Conservation (phyloP, 2,888 invertebrate genomes). For the Eucriotettix oculatus region DNA sequence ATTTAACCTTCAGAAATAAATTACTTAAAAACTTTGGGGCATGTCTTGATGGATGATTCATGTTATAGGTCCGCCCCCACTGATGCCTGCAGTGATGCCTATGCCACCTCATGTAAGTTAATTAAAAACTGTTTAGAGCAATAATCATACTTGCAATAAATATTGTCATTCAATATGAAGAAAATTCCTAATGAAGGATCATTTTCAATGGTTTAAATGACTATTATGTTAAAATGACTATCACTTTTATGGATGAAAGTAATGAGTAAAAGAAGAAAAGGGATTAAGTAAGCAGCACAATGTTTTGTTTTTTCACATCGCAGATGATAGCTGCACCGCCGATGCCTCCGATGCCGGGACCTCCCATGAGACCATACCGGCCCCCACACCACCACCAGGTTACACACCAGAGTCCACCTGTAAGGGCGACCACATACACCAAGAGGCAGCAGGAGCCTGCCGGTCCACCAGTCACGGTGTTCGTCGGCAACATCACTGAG, state of each 20-base stretch:
- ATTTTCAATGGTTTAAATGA: no score
- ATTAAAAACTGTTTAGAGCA: no score
- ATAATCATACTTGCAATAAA: no score
- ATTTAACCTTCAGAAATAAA: no score
- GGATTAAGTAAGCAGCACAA: no score
- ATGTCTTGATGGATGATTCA: no score
- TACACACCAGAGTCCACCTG: conserved; percentile 7
- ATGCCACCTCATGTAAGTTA: conserved; percentile 49
- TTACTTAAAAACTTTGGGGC: no score
- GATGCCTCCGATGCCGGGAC: conserved; percentile 23
- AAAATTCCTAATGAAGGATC: no score
- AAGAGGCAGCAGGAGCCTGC: conserved; percentile 19
- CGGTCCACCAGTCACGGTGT: conserved; percentile 90
- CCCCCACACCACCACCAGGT: conserved; percentile 6
- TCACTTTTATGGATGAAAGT: no score
- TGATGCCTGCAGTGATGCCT: conserved; percentile 29
- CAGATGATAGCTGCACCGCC: conserved; percentile 37
- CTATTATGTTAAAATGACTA: no score
- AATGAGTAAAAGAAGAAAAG: no score
- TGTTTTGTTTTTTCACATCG: conserved; percentile 11
- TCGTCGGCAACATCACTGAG: conserved; percentile 93
- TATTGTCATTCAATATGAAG: no score
- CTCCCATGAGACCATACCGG: conserved; percentile 16
- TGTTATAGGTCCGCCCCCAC: conserved; percentile 12
- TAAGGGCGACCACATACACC: conserved; percentile 24